Conservation (phyloP, 2,888 invertebrate genomes). For the Pristionchus entomophagus region DNA sequence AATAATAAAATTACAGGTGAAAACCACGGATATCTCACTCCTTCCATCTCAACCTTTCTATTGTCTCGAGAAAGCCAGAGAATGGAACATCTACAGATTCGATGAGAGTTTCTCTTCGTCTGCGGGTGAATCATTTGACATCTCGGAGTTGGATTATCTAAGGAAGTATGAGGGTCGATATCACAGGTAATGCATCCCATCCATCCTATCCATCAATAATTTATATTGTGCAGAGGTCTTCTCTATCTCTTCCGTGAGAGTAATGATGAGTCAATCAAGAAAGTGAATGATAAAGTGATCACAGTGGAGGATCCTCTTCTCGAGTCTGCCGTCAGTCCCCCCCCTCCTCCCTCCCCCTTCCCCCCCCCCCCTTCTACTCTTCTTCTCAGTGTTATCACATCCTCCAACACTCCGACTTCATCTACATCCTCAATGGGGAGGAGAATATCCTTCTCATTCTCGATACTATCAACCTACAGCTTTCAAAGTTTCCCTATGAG, state of each 20-base stretch:
- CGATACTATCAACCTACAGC: background rate
- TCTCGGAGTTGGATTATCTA: background rate
- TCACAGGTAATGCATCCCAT: background rate
- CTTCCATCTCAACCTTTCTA: conserved; percentile 7
- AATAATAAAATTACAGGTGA: background rate
- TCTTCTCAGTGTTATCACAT: background rate
- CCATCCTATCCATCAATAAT: background rate
- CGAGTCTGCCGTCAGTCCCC: background rate
- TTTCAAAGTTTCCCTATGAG: background rate
- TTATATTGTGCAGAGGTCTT: background rate
- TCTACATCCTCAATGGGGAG: conserved; percentile 32
- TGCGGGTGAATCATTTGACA: background rate
- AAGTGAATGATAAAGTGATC: background rate
- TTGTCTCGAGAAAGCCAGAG: background rate
- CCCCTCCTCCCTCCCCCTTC: too few species aligned
- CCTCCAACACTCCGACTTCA: background rate
- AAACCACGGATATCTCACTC: conserved; percentile 3
- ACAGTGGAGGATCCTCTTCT: background rate
- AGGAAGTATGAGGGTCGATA: conserved; percentile 7
- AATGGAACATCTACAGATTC: conserved; percentile 2
- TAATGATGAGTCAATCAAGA: background rate
- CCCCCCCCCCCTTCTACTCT: too few species aligned
- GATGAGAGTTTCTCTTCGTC: background rate
- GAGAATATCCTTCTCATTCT: conserved; percentile 1
- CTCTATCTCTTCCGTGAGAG: conserved; percentile 25